Percentiles rank a stretch among this genome's conserved stretches.
phyloP scores from a whole-genome alignment of 2,113 vertebrate species.

The Arvicanthis niloticus region DNA sequence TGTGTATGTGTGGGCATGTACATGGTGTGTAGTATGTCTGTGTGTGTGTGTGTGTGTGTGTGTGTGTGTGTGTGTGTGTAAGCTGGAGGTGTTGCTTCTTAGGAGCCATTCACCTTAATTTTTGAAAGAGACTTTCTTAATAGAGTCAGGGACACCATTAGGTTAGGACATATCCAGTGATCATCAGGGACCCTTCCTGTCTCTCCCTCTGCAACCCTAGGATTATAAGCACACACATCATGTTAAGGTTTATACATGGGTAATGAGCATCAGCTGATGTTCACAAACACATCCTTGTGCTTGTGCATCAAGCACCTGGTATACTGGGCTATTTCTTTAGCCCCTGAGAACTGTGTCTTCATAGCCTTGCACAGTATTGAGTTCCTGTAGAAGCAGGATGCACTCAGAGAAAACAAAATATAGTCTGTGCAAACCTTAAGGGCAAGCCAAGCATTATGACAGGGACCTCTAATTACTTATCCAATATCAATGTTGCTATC shows the following conservation, averaged over 20 bases:
- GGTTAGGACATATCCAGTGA: background rate
- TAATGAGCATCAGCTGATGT: background rate
- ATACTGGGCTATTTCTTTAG: background rate
- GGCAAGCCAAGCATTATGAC: background rate
- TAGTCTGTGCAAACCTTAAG: background rate
- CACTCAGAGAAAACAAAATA: background rate
- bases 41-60: background rate
- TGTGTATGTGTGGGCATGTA: background rate
- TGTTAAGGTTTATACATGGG: background rate
- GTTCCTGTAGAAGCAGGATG: background rate
- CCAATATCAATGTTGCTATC: background rate
- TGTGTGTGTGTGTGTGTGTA: background rate
- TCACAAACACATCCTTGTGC: too few species aligned
- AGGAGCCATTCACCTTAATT: background rate
- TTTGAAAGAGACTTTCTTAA: background rate
- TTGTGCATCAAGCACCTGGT: background rate
- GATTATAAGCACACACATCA: background rate
- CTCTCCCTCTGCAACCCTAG: background rate
- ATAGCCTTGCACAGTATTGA: background rate
- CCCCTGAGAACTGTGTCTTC: background rate
- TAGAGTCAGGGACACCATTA: too few species aligned
- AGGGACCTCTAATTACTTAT: background rate
- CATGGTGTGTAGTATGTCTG: background rate
- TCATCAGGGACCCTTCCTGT: background rate
- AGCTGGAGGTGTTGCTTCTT: background rate